Conservation (phyloP, 2,888 invertebrate genomes). For the Rhyacophila evoluta region DNA sequence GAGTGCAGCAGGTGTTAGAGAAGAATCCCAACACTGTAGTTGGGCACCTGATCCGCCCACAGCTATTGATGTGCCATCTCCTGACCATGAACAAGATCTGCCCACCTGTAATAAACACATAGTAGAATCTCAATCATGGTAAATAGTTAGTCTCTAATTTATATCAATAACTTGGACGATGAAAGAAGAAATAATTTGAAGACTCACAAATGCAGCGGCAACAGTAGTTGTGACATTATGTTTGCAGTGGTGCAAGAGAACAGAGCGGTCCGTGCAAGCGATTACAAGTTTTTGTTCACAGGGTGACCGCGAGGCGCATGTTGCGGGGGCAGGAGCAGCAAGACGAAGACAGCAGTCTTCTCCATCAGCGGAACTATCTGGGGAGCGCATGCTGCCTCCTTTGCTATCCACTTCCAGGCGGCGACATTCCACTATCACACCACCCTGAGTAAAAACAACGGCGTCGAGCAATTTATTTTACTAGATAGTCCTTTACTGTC, state of each 20-base stretch:
- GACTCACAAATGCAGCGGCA: conserved; percentile 85
- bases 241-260: conserved; percentile 82
- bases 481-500: no score
- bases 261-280: conserved; percentile 87
- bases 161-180: no score
- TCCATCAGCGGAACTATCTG: conserved; percentile 70
- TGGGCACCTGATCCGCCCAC: conserved; percentile 64
- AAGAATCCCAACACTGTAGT: conserved; percentile 66
- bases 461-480: no score
- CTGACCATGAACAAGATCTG: conserved; percentile 64
- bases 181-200: no score
- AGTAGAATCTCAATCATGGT: no score
- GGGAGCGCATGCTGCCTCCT: conserved; percentile 76
- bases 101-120: no score
- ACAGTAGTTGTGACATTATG: conserved; percentile 81
- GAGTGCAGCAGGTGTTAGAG: conserved; percentile 60
- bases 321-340: conserved; percentile 72
- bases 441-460: no score
- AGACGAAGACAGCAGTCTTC: conserved; percentile 70
- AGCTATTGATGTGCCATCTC: conserved; percentile 59
- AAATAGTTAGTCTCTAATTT: no score
- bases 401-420: conserved; percentile 77
- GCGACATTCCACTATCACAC: conserved; percentile 73
- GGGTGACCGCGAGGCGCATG: conserved; percentile 62
- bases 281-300: conserved; percentile 81